These are phyloP conservation scores for Dromiciops gliroides DNA, from an alignment of 2,113 vertebrate genomes.

Conservation along the genomic window DNA sequence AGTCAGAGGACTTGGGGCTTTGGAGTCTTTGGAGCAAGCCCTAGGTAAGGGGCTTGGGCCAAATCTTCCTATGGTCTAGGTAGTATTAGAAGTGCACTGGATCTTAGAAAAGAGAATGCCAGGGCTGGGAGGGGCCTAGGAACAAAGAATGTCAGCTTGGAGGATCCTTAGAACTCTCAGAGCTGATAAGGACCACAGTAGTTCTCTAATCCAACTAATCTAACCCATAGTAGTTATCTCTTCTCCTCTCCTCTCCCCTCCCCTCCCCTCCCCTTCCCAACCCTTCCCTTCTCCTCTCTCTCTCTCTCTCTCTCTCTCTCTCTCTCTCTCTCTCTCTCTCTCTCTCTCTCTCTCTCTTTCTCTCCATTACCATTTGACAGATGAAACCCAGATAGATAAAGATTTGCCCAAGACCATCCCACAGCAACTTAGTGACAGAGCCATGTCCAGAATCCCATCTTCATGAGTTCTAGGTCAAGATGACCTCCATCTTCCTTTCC, in stretches of 20 bases:
- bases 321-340: too few relatives aligned
- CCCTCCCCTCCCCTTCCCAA: too few relatives aligned
- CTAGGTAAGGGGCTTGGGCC: background rate
- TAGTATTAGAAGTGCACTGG: background rate
- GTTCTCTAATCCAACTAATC: background rate
- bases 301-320: too few relatives aligned
- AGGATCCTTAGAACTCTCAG: background rate
- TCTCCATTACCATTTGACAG: background rate
- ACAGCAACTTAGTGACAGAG: background rate
- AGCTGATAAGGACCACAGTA: background rate
- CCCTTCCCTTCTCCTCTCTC: too few relatives aligned
- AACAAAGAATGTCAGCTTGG: background rate
- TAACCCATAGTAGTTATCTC: too few relatives aligned
- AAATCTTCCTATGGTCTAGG: background rate
- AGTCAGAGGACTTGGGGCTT: background rate
- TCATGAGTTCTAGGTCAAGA: background rate
- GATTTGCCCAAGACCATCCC: background rate
- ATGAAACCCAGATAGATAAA: background rate
- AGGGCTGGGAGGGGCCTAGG: background rate
- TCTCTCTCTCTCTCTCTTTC: background rate
- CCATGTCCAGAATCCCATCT: background rate
- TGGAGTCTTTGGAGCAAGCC: background rate
- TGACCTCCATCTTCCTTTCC: background rate
- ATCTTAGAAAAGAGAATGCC: background rate
- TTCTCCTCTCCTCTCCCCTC: too few relatives aligned